phyloP scores from a whole-genome alignment of 2,797 vertebrate genomes.

The Sebastes minor region DNA sequence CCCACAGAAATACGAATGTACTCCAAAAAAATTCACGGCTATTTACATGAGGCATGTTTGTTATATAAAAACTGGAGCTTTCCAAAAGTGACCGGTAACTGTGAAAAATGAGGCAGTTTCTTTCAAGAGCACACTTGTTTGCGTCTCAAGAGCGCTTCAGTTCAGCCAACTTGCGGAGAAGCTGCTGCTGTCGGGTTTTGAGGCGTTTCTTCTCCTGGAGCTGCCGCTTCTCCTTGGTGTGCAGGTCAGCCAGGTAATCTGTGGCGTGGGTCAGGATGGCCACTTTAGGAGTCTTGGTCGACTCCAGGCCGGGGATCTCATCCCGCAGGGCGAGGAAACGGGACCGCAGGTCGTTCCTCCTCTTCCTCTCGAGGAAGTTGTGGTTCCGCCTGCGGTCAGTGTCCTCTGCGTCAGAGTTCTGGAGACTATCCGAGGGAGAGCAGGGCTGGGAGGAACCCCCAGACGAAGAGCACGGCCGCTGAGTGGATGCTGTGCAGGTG shows the following conservation, averaged over 20 bases:
- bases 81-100: conserved; percentile 53
- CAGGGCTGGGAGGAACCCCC: conserved; percentile 4
- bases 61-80: conserved; percentile 43
- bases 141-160: conserved; percentile 85
- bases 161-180: conserved; percentile 86
- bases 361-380: conserved; percentile 94
- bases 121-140: not conserved
- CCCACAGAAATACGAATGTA: conserved; percentile 33
- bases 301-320: conserved; percentile 89
- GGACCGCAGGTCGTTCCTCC: conserved; percentile 93
- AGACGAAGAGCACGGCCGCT: conserved; percentile 26
- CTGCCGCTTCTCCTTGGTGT: conserved; percentile 85
- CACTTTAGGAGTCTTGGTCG: conserved; percentile 93
- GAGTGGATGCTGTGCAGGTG: conserved; percentile 37
- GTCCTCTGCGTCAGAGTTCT: conserved; percentile 86
- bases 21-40: conserved; percentile 34
- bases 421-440: conserved; percentile 75
- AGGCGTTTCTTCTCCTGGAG: conserved; percentile 89
- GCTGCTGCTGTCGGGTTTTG: conserved; percentile 83
- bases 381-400: conserved; percentile 93
- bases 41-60: conserved; percentile 64
- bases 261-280: conserved; percentile 94
- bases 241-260: conserved; percentile 88
- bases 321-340: conserved; percentile 91
- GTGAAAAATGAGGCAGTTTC: conserved; percentile 42